phyloP scores from a whole-genome alignment of 2,797 vertebrate genomes.

The Myripristis murdjan region DNA sequence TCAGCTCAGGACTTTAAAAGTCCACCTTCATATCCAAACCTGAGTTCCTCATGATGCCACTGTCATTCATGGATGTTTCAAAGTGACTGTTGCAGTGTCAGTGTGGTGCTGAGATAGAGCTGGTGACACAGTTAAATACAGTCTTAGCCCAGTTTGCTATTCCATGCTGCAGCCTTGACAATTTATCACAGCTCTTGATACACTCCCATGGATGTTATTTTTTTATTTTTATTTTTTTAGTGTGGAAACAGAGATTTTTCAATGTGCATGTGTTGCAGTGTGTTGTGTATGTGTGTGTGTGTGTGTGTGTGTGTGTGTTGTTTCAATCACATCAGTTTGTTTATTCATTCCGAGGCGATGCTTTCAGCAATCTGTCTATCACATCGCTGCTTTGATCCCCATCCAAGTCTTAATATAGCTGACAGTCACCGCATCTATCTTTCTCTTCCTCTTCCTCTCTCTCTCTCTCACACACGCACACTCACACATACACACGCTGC shows the following conservation, averaged over 20 bases:
- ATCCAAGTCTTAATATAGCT: constrained; percentile 39
- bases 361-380: constrained; percentile 38
- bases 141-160: constrained; percentile 57
- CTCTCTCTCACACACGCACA: neutral
- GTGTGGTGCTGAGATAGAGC: neutral
- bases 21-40: constrained; percentile 19
- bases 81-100: constrained; percentile 16
- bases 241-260: neutral
- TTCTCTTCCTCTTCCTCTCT: neutral
- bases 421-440: constrained; percentile 21
- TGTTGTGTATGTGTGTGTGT: constrained; percentile 25
- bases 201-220: constrained; percentile 61
- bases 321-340: constrained; percentile 49
- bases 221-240: too few relatives aligned
- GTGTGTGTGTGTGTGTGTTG: constrained; percentile 2
- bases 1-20: constrained; percentile 26
- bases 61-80: constrained; percentile 52
- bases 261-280: constrained; percentile 28
- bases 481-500: neutral
- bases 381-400: constrained; percentile 41
- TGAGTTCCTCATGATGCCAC: constrained; percentile 6
- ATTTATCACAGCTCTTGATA: constrained; percentile 37
- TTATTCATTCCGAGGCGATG: constrained; percentile 34
- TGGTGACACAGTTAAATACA: constrained; percentile 44
- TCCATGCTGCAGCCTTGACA: constrained; percentile 38